phyloP scores from a whole-genome alignment of 2,888 invertebrate species.

The Pyrgus malvae region DNA sequence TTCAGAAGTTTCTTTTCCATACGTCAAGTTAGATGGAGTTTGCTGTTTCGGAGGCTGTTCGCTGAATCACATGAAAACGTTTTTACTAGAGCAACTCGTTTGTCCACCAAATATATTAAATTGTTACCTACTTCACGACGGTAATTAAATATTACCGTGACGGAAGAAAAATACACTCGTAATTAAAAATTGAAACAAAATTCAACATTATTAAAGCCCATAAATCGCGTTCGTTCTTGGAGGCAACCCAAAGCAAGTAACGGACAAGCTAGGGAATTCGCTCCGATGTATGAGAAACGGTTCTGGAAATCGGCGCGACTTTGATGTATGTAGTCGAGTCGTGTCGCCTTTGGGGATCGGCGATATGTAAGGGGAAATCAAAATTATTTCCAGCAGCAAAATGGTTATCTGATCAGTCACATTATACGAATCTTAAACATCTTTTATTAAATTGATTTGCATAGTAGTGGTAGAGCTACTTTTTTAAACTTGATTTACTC shows the following conservation, averaged over 20 bases:
- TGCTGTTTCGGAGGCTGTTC: not conserved
- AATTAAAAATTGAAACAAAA: not conserved
- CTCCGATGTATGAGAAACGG: constrained; percentile 18
- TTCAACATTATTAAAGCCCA: not conserved
- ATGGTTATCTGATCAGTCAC: no score
- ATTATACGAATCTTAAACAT: no score
- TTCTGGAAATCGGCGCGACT: constrained; percentile 13
- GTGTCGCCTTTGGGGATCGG: not conserved
- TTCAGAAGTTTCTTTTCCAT: no score
- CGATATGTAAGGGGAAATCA: no score
- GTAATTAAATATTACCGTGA: not conserved
- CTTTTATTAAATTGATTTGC: no score
- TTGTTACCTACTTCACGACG: no score
- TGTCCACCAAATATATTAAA: no score
- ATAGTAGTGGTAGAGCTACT: no score
- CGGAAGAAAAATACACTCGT: not conserved
- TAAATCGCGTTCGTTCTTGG: constrained; percentile 5
- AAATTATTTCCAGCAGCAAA: no score
- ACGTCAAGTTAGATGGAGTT: not conserved
- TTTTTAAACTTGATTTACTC: no score
- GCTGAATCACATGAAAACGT: not conserved
- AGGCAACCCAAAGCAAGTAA: constrained; percentile 4
- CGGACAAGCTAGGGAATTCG: constrained; percentile 9
- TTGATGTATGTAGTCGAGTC: constrained; percentile 7
- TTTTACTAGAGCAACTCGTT: no score